Base-by-base conservation (phyloP, 2,113 vertebrate species). In the Cromileptes altivelis region DNA sequence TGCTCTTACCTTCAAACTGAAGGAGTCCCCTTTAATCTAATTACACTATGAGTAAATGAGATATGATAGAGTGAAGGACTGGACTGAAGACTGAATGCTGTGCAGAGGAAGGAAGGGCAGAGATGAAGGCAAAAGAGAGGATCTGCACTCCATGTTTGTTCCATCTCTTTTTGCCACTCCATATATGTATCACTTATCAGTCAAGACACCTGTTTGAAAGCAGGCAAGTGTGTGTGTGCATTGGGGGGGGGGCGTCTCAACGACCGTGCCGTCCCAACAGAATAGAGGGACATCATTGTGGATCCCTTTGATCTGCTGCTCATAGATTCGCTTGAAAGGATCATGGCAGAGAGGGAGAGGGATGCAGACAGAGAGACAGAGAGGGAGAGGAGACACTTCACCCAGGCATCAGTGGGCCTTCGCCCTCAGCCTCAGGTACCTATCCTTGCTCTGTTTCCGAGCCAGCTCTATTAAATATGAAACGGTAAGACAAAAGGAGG, bases 401-500 rank as follows among this genome's bases (percentile, higher is more conserved):
- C 58, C 89, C 77, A 77, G 92, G 92, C 93, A 89, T 92, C 92
- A 94, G 92, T 89, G 65, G 92, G 88, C 91, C 93, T 91, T 89
- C 84, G 80, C 87, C 87, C 82, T 87, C 90, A 87, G 91, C 91
- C 91, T 94, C 92, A 94, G 95, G 93, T 94, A 93, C 91, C 94
- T 74, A 77, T 85, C 88, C 47, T 56, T 80, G 85, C 92, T 94
- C 92, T 92, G 92, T 92, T 92, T 94, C 89, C 42, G 90, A 91
- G 94, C 94, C 92, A 93, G 85, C 84, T 91, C 93, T 88, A 95
- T 94, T 95, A 95, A 95, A 95, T 95, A 95, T 95, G 95, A 92
- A 96, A 95, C 94, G 75, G 88, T 95, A 95, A 95, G 93, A 95
- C 94, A 96, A 95, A 94, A 95, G 94, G 90, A 93, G 84, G 88